These are phyloP conservation scores for Semotilus atromaculatus DNA, from an alignment of 2,797 vertebrate species.

Conservation along the genomic window DNA sequence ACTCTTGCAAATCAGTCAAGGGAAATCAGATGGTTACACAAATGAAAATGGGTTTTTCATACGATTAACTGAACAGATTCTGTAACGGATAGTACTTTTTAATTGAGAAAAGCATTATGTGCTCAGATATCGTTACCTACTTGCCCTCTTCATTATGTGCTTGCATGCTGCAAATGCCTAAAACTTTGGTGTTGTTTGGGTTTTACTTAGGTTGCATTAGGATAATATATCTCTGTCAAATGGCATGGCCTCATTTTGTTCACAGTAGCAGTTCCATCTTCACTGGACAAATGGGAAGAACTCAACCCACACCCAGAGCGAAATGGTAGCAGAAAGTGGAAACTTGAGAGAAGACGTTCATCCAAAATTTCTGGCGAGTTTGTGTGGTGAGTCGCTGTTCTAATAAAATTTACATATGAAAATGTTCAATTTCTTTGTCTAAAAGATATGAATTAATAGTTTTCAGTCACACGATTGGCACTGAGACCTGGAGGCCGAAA, in stretches of 20 bases:
- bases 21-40: not conserved
- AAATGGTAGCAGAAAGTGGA: constrained; percentile 86
- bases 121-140: not conserved
- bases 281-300: constrained; percentile 97
- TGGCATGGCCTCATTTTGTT: constrained; percentile 48
- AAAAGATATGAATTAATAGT: not conserved
- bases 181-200: not conserved
- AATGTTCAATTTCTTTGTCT: not conserved
- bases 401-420: not conserved
- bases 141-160: not conserved
- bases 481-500: not conserved
- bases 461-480: not conserved
- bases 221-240: constrained; percentile 25
- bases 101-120: not conserved
- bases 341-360: constrained; percentile 86
- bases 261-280: constrained; percentile 81
- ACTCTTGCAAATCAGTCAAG: not conserved
- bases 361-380: constrained; percentile 94
- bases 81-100: not conserved
- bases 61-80: not conserved
- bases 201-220: not conserved
- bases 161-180: not conserved
- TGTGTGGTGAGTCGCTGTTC: constrained; percentile 81
- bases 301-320: constrained; percentile 85
- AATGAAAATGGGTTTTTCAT: not conserved